Evolutionary conservation across 2,113 vertebrate genomes (phyloP).

Genomic region (Platichthys stellatus): DNA sequence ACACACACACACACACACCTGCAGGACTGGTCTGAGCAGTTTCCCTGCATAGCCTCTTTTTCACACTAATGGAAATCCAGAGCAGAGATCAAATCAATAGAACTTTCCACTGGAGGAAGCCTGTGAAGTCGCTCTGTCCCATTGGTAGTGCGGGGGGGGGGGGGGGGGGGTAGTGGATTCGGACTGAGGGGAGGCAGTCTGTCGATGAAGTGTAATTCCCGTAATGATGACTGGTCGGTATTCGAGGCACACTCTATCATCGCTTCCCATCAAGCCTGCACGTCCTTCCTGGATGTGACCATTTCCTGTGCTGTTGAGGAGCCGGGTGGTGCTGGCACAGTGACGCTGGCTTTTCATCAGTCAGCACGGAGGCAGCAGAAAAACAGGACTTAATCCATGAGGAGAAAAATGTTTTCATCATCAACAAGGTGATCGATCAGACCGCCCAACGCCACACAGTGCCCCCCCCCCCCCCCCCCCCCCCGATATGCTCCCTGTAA

Average conservation of each 20-base stretch:
- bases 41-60: slow-evolving; percentile 46
- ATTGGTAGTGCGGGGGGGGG: slow-evolving; percentile 42
- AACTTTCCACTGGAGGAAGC: slow-evolving; percentile 58
- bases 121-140: slow-evolving; percentile 38
- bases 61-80: slow-evolving; percentile 54
- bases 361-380: slow-evolving; percentile 39
- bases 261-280: slow-evolving; percentile 64
- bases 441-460: slow-evolving; percentile 6
- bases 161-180: slow-evolving; percentile 32
- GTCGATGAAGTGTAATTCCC: slow-evolving; percentile 64
- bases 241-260: slow-evolving; percentile 65
- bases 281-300: slow-evolving; percentile 64
- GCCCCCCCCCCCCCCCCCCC: neutral
- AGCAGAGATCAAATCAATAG: slow-evolving; percentile 63
- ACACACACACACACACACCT: slow-evolving; percentile 39
- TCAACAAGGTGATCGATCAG: slow-evolving; percentile 23
- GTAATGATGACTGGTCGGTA: slow-evolving; percentile 62
- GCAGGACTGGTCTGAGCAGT: slow-evolving; percentile 66
- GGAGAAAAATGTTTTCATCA: slow-evolving; percentile 35
- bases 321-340: slow-evolving; percentile 40
- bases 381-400: slow-evolving; percentile 41
- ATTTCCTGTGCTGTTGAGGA: slow-evolving; percentile 48
- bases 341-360: slow-evolving; percentile 38
- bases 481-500: neutral
- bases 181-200: slow-evolving; percentile 34